phyloP scores from a whole-genome alignment of 2,888 invertebrate species.

The Psococerastis gibbosa region DNA sequence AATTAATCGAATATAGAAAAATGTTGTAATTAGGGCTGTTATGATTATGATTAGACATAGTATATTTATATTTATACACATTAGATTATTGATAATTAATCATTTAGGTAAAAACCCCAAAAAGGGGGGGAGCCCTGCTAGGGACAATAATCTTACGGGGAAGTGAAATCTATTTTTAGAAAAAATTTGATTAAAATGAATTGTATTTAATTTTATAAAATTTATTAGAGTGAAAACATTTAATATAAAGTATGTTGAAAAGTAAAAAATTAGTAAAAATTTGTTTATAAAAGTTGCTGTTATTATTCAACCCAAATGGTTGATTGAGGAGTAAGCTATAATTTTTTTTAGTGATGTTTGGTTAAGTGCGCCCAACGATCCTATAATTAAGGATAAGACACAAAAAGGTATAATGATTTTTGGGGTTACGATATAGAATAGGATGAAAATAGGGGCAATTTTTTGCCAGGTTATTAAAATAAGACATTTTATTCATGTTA shows the following conservation, averaged over 20 bases:
- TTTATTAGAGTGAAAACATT: neutral
- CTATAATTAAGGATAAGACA: conserved; percentile 30
- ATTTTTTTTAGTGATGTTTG: conserved; percentile 37
- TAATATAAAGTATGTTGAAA: neutral
- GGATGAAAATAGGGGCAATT: conserved; percentile 37
- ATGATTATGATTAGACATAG: conserved; percentile 30
- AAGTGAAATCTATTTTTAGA: too few species aligned
- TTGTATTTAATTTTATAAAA: too few species aligned
- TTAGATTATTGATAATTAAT: conserved; percentile 34
- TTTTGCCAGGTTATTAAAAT: conserved; percentile 43
- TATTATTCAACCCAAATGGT: conserved; percentile 39
- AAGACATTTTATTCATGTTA: conserved; percentile 35
- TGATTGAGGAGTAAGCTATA: conserved; percentile 41
- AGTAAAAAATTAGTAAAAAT: conserved; percentile 13
- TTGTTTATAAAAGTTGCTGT: conserved; percentile 28
- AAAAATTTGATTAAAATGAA: too few species aligned
- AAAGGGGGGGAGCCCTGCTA: conserved; percentile 37
- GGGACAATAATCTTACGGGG: conserved; percentile 34
- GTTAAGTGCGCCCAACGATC: conserved; percentile 33
- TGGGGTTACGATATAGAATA: conserved; percentile 31
- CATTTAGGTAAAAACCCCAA: conserved; percentile 42
- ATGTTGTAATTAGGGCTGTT: conserved; percentile 34
- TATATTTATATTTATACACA: conserved; percentile 26
- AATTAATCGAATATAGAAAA: conserved; percentile 36
- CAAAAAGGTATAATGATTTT: too few species aligned